A percentile compares a stretch with the other conserved stretches of the same genome.
phyloP scores from a whole-genome alignment of 2,888 invertebrate species.

The Erebia aethiops region DNA sequence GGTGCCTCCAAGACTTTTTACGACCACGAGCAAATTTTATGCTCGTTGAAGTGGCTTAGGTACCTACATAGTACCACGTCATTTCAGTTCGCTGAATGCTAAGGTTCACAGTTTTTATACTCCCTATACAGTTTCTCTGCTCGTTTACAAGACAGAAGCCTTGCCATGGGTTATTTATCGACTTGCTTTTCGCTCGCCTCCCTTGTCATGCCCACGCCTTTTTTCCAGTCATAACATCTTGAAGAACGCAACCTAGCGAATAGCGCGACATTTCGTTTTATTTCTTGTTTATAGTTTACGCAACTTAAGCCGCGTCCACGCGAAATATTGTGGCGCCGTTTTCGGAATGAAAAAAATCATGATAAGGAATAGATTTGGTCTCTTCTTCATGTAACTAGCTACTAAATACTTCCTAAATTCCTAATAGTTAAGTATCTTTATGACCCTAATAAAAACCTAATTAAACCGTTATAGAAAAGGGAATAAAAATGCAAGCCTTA shows the following conservation, averaged over 20 bases:
- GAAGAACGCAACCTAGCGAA: constrained; percentile 21
- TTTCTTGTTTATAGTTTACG: constrained; percentile 14
- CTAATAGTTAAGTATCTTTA: background rate
- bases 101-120: constrained; percentile 67
- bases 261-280: constrained; percentile 2
- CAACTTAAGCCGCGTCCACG: background rate
- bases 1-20: constrained; percentile 46
- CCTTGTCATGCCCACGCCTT: constrained; percentile 26
- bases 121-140: constrained; percentile 60
- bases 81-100: constrained; percentile 18
- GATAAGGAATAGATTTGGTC: no score
- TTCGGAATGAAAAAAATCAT: background rate
- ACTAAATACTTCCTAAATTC: background rate
- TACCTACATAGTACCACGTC: constrained; percentile 18
- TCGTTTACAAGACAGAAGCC: constrained; percentile 56
- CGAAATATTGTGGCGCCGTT: background rate
- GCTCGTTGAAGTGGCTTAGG: constrained; percentile 50
- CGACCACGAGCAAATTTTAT: constrained; percentile 66
- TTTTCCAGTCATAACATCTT: constrained; percentile 35
- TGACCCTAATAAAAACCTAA: constrained; percentile 6
- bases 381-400: background rate
- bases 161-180: constrained; percentile 22
- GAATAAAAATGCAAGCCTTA: constrained; percentile 34
- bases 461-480: constrained; percentile 18
- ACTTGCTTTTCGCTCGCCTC: constrained; percentile 16